These are phyloP conservation scores for Tachina fera DNA, from an alignment of 2,888 invertebrate species.

Conservation along the genomic window DNA sequence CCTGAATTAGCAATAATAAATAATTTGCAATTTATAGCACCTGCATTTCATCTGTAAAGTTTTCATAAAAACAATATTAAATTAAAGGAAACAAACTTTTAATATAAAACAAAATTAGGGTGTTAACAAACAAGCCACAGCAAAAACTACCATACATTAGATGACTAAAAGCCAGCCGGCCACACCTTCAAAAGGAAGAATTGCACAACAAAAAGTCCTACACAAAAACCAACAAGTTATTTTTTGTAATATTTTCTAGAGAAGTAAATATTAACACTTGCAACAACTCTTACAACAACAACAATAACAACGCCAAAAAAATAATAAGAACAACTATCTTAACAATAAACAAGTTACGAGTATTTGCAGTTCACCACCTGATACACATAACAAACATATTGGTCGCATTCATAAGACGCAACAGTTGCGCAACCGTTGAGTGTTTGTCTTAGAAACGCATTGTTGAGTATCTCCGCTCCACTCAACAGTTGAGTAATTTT, in stretches of 20 bases:
- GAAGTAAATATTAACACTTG: conserved; percentile 33
- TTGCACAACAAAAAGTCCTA: background rate
- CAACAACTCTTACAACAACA: background rate
- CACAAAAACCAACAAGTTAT: background rate
- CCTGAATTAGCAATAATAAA: too few relatives aligned
- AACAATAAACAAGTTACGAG: conserved; percentile 63
- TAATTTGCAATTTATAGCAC: too few relatives aligned
- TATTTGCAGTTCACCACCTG: conserved; percentile 67
- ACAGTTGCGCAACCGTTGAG: too few relatives aligned
- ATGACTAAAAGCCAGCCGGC: conserved; percentile 55
- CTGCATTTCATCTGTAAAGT: background rate
- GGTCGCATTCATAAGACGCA: too few relatives aligned
- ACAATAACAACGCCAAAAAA: conserved; percentile 5
- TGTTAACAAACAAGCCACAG: conserved; percentile 44
- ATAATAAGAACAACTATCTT: conserved; percentile 25
- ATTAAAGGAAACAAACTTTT: conserved; percentile 10
- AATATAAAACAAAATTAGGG: conserved; percentile 42
- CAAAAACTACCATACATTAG: conserved; percentile 49
- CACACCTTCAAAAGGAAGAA: conserved; percentile 59
- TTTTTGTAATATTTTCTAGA: background rate
- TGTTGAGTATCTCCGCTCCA: too few relatives aligned
- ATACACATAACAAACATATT: conserved; percentile 45
- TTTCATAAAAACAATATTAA: background rate
- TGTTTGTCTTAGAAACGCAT: too few relatives aligned
- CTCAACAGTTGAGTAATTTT: too few relatives aligned